Percentiles rank a stretch among this genome's conserved stretches.
phyloP scores from a whole-genome alignment of 1,140 invertebrate genomes.

The Bactericera cockerelli region DNA sequence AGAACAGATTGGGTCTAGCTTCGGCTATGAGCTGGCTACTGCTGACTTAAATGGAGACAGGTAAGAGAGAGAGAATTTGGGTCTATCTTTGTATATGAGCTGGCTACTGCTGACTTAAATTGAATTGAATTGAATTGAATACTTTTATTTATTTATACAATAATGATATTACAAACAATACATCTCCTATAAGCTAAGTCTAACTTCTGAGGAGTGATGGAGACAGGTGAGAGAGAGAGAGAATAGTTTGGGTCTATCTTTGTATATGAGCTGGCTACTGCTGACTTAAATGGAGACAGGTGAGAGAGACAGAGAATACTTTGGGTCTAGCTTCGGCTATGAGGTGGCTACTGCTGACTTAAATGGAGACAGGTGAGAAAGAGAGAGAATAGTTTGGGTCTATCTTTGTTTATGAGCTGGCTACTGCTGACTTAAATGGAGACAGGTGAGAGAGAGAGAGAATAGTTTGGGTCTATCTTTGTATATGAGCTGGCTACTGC shows the following conservation, averaged over 20 bases:
- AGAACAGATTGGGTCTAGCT: constrained; percentile 75
- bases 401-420: constrained; percentile 75
- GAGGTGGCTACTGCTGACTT: constrained; percentile 67
- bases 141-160: too few species aligned
- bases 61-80: too few species aligned
- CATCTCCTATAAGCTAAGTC: too few species aligned
- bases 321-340: constrained; percentile 79
- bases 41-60: constrained; percentile 77
- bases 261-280: constrained; percentile 68
- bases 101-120: neutral
- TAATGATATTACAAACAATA: too few species aligned
- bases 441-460: constrained; percentile 68
- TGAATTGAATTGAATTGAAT: too few species aligned
- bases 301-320: constrained; percentile 70
- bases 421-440: constrained; percentile 68
- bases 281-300: constrained; percentile 76
- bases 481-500: constrained; percentile 16
- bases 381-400: constrained; percentile 78
- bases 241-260: constrained; percentile 79
- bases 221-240: too few species aligned
- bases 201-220: too few species aligned
- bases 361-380: constrained; percentile 70
- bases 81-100: too few species aligned
- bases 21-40: constrained; percentile 69
- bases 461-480: too few species aligned